These are phyloP conservation scores for Cryptotis parvus DNA, from an alignment of 2,113 vertebrate species.

Conservation along the genomic window DNA sequence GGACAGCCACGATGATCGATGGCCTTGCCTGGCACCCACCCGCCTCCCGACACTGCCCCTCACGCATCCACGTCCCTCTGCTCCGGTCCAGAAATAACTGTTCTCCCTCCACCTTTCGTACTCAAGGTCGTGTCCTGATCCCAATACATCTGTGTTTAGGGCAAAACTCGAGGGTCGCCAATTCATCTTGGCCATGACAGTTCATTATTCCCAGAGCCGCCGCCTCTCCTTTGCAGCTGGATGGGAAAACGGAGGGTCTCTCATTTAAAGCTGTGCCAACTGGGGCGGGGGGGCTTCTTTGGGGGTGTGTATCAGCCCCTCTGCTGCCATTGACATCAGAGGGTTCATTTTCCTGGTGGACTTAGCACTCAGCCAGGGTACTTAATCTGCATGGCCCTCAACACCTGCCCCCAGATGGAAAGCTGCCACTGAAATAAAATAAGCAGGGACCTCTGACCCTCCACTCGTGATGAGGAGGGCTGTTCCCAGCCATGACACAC, in stretches of 20 bases:
- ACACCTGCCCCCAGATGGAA: too few species aligned
- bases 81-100: constrained; percentile 74
- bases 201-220: constrained; percentile 70
- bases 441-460: too few species aligned
- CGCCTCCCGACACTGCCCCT: constrained; percentile 10
- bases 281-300: neutral
- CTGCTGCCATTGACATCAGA: neutral
- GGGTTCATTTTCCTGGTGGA: constrained; percentile 41
- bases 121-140: constrained; percentile 74
- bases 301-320: neutral
- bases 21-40: neutral
- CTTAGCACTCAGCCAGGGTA: neutral
- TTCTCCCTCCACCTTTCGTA: constrained; percentile 73
- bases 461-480: neutral
- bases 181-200: constrained; percentile 77
- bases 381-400: too few species aligned
- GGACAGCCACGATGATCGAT: constrained; percentile 59
- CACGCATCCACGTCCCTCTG: constrained; percentile 67
- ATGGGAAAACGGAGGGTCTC: neutral
- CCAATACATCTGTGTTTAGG: constrained; percentile 75
- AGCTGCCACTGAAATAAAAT: too few species aligned
- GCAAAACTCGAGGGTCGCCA: constrained; percentile 74
- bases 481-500: neutral
- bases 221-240: constrained; percentile 57
- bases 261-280: neutral